Evolutionary conservation across 2,888 invertebrate genomes (phyloP).

Genomic region (Sericinus montela): DNA sequence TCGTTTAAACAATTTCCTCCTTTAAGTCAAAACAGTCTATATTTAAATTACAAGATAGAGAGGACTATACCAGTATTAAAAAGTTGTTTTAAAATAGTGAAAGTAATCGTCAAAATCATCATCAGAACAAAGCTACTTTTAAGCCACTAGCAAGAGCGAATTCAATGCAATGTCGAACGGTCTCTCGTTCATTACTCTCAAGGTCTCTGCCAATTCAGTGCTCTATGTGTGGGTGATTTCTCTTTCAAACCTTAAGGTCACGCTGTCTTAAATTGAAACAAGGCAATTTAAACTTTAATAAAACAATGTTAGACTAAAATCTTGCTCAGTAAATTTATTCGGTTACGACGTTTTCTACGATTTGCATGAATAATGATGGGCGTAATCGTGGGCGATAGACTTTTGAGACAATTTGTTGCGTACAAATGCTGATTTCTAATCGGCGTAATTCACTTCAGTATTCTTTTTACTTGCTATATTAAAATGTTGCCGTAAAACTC

Average conservation of each 20-base stretch:
- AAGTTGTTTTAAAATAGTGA: no score
- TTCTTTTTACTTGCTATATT: slow-evolving; percentile 1
- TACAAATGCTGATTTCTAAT: slow-evolving; percentile 10
- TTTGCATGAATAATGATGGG: slow-evolving; percentile 23
- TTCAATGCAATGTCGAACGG: slow-evolving; percentile 10
- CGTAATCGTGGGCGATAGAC: slow-evolving; percentile 27
- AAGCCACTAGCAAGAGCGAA: slow-evolving; percentile 1
- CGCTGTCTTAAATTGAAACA: not conserved
- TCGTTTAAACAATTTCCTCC: no score
- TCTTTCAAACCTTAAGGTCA: slow-evolving; percentile 6
- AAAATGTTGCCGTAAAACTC: not conserved
- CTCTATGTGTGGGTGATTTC: slow-evolving; percentile 16
- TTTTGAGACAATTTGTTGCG: slow-evolving; percentile 23
- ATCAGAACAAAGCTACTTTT: not conserved
- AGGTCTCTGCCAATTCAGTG: slow-evolving; percentile 22
- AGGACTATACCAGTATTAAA: no score
- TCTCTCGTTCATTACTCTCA: slow-evolving; percentile 19
- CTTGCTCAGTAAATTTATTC: not conserved
- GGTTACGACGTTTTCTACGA: slow-evolving; percentile 2
- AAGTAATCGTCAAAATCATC: no score
- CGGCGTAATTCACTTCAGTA: not conserved
- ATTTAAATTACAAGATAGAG: no score
- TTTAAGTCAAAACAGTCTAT: no score
- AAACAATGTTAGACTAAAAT: not conserved
- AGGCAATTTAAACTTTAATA: slow-evolving; percentile 1